Conservation (phyloP, 2,888 invertebrate species). For the Phortica okadai region DNA sequence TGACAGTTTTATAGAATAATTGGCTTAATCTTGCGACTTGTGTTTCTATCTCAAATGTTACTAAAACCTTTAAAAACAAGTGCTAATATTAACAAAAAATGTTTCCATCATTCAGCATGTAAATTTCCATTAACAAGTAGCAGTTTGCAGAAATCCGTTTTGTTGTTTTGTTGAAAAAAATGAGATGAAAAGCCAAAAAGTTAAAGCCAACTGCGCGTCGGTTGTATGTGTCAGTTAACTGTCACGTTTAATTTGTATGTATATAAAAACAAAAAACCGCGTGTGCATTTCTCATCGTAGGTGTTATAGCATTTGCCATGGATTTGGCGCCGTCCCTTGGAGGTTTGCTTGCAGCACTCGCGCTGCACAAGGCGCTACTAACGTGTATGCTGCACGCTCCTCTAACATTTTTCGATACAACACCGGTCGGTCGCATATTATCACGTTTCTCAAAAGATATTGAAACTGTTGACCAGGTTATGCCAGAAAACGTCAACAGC, state of each 20-base stretch:
- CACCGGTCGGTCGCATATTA: slow-evolving; percentile 81
- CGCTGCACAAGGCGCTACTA: slow-evolving; percentile 77
- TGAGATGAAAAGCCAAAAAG: no score
- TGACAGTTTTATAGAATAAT: no score
- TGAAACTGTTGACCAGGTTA: slow-evolving; percentile 75
- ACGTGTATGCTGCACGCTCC: slow-evolving; percentile 78
- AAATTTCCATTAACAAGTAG: slow-evolving; percentile 34
- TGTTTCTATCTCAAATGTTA: no score
- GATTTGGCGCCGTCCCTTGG: slow-evolving; percentile 84
- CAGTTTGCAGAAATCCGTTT: slow-evolving; percentile 44
- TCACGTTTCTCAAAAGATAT: slow-evolving; percentile 79
- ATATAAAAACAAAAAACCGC: background rate
- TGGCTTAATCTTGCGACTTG: no score
- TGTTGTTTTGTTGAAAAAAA: background rate
- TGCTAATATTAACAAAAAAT: no score
- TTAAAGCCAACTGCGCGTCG: no score
- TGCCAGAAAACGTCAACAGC: slow-evolving; percentile 78
- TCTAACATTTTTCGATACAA: slow-evolving; percentile 81
- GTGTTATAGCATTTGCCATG: slow-evolving; percentile 81
- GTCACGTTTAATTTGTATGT: background rate
- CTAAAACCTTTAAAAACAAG: no score
- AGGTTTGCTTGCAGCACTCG: slow-evolving; percentile 65
- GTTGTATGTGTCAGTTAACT: no score
- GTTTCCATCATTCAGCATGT: no score
- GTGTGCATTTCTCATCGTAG: slow-evolving; percentile 73